A percentile compares a stretch with the other conserved stretches of the same genome.
Conservation (phyloP, 2,888 invertebrate species). For the Dioctria linearis region DNA sequence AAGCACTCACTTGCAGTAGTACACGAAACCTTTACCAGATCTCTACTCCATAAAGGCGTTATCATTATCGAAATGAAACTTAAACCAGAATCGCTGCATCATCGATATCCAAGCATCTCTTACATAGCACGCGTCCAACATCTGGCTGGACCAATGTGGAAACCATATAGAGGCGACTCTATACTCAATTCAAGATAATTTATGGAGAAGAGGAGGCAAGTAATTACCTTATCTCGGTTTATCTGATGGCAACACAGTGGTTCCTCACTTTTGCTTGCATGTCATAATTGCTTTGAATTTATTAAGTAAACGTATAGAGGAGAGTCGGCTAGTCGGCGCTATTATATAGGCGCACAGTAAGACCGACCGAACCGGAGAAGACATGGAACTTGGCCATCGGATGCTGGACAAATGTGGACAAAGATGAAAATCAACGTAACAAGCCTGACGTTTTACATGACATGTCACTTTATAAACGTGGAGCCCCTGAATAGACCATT, state of each 20-base stretch:
- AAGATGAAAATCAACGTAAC: background rate
- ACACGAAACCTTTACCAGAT: background rate
- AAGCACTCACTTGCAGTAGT: background rate
- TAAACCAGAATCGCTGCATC: background rate
- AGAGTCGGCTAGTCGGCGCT: background rate
- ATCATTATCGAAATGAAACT: background rate
- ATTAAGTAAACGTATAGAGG: background rate
- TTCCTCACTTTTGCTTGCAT: constrained; percentile 7
- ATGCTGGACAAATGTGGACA: constrained; percentile 37
- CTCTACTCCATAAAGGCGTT: background rate
- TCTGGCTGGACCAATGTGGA: background rate
- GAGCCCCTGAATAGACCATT: background rate
- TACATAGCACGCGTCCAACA: background rate
- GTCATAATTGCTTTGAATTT: constrained; percentile 17
- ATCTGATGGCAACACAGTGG: constrained; percentile 13
- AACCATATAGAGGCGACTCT: constrained; percentile 6
- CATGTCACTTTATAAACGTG: constrained; percentile 10
- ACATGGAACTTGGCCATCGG: background rate
- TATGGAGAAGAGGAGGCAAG: constrained; percentile 40
- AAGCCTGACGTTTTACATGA: constrained; percentile 37
- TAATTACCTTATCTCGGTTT: constrained; percentile 37
- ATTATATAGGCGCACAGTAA: background rate
- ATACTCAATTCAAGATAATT: constrained; percentile 15
- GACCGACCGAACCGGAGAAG: background rate
- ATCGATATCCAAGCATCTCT: background rate